Evolutionary conservation across 2,888 invertebrate genomes (phyloP).

Genomic region (Dinocampus coccinellae): DNA sequence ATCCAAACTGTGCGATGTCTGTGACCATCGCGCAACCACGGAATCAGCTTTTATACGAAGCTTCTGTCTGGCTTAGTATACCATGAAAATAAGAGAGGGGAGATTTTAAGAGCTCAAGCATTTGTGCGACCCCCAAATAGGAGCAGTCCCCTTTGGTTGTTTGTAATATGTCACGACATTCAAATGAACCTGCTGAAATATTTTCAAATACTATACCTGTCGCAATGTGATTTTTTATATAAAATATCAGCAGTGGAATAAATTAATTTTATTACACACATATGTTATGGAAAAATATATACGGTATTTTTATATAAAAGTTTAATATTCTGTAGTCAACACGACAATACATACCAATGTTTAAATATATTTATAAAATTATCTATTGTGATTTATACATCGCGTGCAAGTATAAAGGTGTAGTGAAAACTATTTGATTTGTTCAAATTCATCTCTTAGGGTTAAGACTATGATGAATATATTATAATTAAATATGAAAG

Average conservation of each 20-base stretch:
- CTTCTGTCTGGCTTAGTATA: conserved; percentile 28
- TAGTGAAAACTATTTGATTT: not conserved
- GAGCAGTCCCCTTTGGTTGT: conserved; percentile 37
- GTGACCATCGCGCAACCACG: conserved; percentile 63
- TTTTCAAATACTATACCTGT: conserved; percentile 15
- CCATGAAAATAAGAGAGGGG: conserved; percentile 51
- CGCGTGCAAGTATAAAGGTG: conserved; percentile 14
- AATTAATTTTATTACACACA: not conserved
- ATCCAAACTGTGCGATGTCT: conserved; percentile 59
- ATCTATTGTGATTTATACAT: conserved; percentile 9
- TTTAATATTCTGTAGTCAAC: not conserved
- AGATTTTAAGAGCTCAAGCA: conserved; percentile 40
- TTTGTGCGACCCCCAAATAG: conserved; percentile 46
- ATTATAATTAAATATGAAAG: not conserved
- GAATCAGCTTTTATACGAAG: conserved; percentile 47
- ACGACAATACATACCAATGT: not conserved
- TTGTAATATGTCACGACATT: conserved; percentile 48
- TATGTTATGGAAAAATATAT: not conserved
- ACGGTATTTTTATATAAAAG: not conserved
- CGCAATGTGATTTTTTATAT: not conserved
- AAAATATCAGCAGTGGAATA: not conserved
- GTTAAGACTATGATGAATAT: too few relatives aligned
- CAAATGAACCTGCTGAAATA: conserved; percentile 49
- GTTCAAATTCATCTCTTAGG: too few relatives aligned
- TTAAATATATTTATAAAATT: not conserved